Evolutionary conservation across 2,797 vertebrate genomes (phyloP).

Genomic region (Acridotheres tristis): DNA sequence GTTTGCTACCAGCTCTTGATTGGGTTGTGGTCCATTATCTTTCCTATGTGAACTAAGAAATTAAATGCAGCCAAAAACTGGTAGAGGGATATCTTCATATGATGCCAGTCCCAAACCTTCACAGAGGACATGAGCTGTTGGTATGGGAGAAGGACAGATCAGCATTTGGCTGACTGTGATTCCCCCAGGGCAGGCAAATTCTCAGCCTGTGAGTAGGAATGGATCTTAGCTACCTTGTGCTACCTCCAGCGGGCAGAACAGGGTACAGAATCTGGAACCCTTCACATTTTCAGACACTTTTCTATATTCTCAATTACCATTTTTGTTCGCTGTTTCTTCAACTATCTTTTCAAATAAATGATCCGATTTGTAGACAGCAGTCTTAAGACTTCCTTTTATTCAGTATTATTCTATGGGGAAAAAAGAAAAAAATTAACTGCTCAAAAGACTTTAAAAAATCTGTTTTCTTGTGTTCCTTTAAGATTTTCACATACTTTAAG

Average conservation of each 20-base stretch:
- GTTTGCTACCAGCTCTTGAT: background rate
- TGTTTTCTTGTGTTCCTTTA: background rate
- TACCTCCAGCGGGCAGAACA: background rate
- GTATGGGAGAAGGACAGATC: background rate
- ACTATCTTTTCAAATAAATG: background rate
- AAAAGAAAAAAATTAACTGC: background rate
- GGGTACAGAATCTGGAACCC: background rate
- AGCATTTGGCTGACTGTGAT: fast-evolving
- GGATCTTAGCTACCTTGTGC: background rate
- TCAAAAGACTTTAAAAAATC: background rate
- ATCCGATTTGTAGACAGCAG: background rate
- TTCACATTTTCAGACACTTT: background rate
- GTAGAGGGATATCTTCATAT: background rate
- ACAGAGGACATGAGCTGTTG: background rate
- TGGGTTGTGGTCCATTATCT: background rate
- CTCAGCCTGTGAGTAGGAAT: background rate
- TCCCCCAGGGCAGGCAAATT: background rate
- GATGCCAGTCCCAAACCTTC: background rate
- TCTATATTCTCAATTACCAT: background rate
- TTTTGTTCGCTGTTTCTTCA: background rate
- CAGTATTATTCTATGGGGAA: background rate
- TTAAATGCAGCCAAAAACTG: background rate
- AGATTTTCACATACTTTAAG: background rate
- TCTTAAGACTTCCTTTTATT: background rate
- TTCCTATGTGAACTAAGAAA: background rate